These are phyloP conservation scores for Hololepta plana DNA, from an alignment of 2,888 invertebrate species.

Conservation along the genomic window DNA sequence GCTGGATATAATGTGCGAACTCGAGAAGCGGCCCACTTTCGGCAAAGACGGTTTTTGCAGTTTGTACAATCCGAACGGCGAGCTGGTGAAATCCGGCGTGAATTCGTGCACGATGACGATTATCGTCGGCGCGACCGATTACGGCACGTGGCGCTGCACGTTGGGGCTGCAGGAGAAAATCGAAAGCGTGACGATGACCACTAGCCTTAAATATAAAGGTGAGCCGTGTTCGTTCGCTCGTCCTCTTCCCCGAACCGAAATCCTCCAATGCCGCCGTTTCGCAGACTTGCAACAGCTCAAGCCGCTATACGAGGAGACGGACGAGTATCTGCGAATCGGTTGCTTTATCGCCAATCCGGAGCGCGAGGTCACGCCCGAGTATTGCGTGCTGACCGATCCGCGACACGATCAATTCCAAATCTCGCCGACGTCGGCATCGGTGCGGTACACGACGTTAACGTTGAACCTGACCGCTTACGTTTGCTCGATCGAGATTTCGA, in stretches of 20 bases:
- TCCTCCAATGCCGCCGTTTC: no score
- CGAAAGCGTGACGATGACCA: conserved; percentile 8
- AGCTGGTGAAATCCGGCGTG: conserved; percentile 5
- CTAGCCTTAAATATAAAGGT: conserved; percentile 8
- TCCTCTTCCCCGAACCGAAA: not conserved
- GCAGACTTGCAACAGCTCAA: conserved; percentile 4
- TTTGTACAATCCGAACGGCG: conserved; percentile 9
- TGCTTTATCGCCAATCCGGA: conserved; percentile 7
- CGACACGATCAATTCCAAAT: conserved; percentile 6
- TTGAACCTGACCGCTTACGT: conserved; percentile 5
- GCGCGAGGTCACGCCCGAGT: not conserved
- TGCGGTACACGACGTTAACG: conserved; percentile 7
- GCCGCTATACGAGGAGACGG: conserved; percentile 6
- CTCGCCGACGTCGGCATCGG: conserved; percentile 6
- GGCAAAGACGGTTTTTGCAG: conserved; percentile 9
- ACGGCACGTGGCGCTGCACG: conserved; percentile 11
- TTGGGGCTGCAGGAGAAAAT: conserved; percentile 7
- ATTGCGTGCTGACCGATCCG: conserved; percentile 10
- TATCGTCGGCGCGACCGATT: conserved; percentile 5
- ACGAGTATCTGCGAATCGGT: conserved; percentile 8
- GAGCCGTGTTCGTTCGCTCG: not conserved
- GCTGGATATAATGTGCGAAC: no score
- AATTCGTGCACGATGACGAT: conserved; percentile 4
- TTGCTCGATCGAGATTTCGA: conserved; percentile 9
- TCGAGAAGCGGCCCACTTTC: no score